These are phyloP conservation scores for Eidolon helvum DNA, from an alignment of 2,113 vertebrate genomes.

Conservation along the genomic window DNA sequence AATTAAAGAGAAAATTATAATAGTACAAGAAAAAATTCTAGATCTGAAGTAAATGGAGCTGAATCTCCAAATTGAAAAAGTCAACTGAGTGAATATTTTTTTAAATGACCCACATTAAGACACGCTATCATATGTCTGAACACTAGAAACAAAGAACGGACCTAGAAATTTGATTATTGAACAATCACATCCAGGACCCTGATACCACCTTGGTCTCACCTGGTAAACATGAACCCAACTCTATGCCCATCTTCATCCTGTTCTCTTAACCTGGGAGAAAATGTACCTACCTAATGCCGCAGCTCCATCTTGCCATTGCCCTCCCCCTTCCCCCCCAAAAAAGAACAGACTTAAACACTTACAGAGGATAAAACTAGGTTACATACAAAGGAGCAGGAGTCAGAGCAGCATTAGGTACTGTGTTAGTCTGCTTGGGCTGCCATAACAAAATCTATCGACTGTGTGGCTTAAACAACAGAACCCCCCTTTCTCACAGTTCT, in stretches of 20 bases:
- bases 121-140: neutral
- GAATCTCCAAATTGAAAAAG: neutral
- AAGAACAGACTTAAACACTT: neutral
- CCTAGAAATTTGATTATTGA: neutral
- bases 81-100: neutral
- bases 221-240: neutral
- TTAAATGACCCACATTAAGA: neutral
- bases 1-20: neutral
- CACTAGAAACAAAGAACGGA: neutral
- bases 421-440: neutral
- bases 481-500: neutral
- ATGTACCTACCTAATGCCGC: fast-evolving
- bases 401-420: neutral
- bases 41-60: neutral
- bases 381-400: neutral
- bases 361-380: neutral
- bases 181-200: constrained; percentile 32
- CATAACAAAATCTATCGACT: neutral
- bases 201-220: neutral
- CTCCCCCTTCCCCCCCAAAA: no score
- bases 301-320: fast-evolving
- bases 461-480: neutral
- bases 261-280: neutral
- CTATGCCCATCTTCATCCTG: neutral
- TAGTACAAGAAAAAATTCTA: neutral